A percentile compares a stretch with the other conserved stretches of the same genome.
These are phyloP conservation scores for Corapipo altera DNA, from an alignment of 2,113 vertebrate genomes.

Conservation along the genomic window DNA sequence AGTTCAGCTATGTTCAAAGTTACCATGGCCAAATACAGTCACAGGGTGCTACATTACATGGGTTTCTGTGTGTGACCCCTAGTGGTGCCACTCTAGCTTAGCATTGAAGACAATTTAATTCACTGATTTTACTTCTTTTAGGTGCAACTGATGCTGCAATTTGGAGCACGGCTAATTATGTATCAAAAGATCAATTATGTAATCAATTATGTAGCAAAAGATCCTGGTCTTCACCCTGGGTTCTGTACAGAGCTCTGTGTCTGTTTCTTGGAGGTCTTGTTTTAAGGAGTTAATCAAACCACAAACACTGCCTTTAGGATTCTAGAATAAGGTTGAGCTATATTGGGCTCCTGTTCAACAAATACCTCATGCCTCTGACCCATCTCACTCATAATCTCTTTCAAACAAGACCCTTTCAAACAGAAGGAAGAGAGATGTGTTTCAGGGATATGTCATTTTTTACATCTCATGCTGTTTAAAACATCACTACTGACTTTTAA, in stretches of 20 bases:
- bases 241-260: background rate
- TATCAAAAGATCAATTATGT: background rate
- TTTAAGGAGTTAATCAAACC: background rate
- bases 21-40: too few relatives aligned
- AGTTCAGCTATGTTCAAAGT: too few relatives aligned
- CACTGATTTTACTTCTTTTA: too few relatives aligned
- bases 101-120: too few relatives aligned
- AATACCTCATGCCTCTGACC: background rate
- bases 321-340: background rate
- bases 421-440: background rate
- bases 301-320: background rate
- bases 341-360: background rate
- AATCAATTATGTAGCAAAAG: fast-evolving
- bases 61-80: too few relatives aligned
- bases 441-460: background rate
- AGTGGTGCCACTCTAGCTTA: too few relatives aligned
- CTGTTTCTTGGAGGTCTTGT: background rate
- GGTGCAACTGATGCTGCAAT: background rate
- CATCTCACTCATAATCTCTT: background rate
- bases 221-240: background rate
- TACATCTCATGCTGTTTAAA: background rate
- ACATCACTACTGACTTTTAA: background rate
- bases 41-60: too few relatives aligned
- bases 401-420: background rate
- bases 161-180: background rate